A percentile compares a stretch with the other conserved stretches of the same genome.
These are phyloP conservation scores for Calliopum simillimum DNA, from an alignment of 2,888 invertebrate species.

Conservation along the genomic window DNA sequence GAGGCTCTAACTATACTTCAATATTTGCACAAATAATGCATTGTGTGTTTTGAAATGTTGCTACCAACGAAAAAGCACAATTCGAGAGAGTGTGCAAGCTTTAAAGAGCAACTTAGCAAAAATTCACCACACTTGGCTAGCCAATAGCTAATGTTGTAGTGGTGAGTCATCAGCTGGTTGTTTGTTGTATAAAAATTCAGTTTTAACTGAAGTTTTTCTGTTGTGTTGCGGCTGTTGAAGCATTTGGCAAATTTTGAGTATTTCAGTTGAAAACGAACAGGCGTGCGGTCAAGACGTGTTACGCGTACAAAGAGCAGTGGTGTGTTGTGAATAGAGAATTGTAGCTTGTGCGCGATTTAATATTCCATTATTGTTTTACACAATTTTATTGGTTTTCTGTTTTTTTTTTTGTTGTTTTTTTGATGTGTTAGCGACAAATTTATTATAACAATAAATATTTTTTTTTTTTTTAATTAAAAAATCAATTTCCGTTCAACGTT, in stretches of 20 bases:
- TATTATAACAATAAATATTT: background rate
- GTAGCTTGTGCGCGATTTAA: no score
- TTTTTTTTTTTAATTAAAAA: no score
- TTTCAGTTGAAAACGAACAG: constrained; percentile 28
- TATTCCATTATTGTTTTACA: background rate
- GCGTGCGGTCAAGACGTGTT: constrained; percentile 10
- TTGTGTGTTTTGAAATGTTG: background rate
- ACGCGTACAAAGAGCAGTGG: background rate
- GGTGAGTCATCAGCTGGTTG: constrained; percentile 31
- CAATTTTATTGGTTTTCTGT: background rate
- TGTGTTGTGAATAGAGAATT: background rate
- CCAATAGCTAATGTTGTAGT: background rate
- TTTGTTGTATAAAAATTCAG: constrained; percentile 9
- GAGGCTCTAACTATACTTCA: no score
- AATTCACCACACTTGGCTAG: constrained; percentile 11
- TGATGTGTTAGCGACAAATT: background rate
- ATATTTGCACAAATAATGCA: no score
- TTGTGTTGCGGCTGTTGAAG: background rate
- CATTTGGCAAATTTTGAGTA: background rate
- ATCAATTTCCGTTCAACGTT: no score
- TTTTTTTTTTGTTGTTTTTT: background rate
- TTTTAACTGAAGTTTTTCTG: background rate
- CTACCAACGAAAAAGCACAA: background rate
- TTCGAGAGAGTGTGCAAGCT: background rate
- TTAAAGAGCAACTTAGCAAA: background rate